Base-by-base conservation (phyloP, 2,888 invertebrate species). In the Uloborus plumipes region DNA sequence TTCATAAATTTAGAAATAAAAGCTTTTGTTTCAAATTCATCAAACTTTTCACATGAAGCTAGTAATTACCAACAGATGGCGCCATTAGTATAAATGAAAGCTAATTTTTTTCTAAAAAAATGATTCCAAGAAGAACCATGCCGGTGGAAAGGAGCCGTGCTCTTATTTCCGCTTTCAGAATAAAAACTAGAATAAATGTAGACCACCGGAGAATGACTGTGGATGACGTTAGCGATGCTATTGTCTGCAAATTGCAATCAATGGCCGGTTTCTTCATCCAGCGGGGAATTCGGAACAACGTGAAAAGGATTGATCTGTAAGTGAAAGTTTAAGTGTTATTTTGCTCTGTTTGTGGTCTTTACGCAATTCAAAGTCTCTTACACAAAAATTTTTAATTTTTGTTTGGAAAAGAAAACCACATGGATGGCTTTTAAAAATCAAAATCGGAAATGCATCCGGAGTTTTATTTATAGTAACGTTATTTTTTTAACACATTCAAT, bases 181-280 rank as follows among this genome's bases (percentile, higher is more conserved):
- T 13, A 22, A 18, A 62, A 50, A 18, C 39, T 39, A 2, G 39
- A 39, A 39, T 39, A 39, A 39, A 39, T 39, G 39, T 39, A 9
- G 39, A 39, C 9, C 39, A 39, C 39, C 11, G 39, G 9, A 39
- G 3, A 39, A 39, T 39, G 39, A 39, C 70, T 22, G 47, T 50
- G 55, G 70, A 64, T 31, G 49, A 64, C 55, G 69, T 81, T 20
- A 58, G 73, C 26, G 49, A 75, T 62, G 64, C 64, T n/a, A 70
- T 80, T 70, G 58, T 65, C 74, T 39, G 62, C 20, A 51, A 18
- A 31, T 64, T 58, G 15, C 69, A 69, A 47, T 64, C 62, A 62
- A 81, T 81, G 80, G 80, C 74, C 64, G 80, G 62, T 67, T 81
- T 81, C 64, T 74, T 74, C 64, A 18, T 18, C 70, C 6, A 49